Evolutionary conservation across 2,797 vertebrate species (phyloP).

Genomic region (Myotis vivesi): DNA sequence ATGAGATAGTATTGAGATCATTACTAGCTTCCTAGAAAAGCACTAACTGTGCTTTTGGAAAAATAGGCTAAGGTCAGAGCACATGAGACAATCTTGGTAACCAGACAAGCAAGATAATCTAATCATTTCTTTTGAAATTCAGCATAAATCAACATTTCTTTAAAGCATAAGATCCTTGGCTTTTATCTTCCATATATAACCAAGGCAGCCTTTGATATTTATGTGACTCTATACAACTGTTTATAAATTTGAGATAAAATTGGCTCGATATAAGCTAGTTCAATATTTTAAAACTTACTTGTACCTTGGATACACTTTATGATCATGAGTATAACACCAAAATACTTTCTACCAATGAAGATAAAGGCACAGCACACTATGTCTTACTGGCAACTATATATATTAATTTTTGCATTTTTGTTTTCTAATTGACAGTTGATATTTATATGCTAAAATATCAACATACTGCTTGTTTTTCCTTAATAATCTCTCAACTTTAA

Average conservation of each 20-base stretch:
- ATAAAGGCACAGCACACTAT: conserved; percentile 30
- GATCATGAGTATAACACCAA: conserved; percentile 15
- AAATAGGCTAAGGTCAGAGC: conserved; percentile 36
- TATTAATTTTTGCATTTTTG: conserved; percentile 20
- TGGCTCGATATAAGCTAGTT: conserved; percentile 26
- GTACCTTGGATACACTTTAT: conserved; percentile 24
- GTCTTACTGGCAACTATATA: not conserved
- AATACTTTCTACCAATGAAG: conserved; percentile 5
- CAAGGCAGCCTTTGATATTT: conserved; percentile 49
- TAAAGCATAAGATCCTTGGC: conserved; percentile 33
- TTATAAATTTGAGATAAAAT: conserved; percentile 54
- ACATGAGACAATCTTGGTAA: conserved; percentile 45
- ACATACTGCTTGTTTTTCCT: not conserved
- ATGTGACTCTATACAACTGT: conserved; percentile 38
- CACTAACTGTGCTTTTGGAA: not conserved
- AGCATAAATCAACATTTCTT: conserved; percentile 59
- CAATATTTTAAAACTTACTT: conserved; percentile 53
- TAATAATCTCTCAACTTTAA: conserved; percentile 46
- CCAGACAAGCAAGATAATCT: conserved; percentile 33
- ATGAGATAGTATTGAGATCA: not conserved
- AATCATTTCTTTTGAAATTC: conserved; percentile 65
- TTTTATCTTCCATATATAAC: conserved; percentile 56
- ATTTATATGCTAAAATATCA: not conserved
- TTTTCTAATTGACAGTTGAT: conserved; percentile 39
- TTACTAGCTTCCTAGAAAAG: conserved; percentile 31